Conservation (phyloP, 2,113 vertebrate species). For the Dolichotis patagonum region DNA sequence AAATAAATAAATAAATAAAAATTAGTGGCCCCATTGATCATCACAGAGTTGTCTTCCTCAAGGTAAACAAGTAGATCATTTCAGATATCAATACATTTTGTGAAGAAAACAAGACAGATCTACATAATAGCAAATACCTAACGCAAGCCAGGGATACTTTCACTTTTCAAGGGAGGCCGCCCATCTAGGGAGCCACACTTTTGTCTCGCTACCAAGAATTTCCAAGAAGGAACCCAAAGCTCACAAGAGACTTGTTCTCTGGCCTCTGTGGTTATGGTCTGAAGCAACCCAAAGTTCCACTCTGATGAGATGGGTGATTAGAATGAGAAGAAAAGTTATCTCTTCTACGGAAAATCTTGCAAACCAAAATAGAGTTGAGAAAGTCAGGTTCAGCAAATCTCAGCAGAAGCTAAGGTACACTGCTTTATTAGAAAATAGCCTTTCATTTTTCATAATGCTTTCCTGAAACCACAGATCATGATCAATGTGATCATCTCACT, state of each 20-base stretch:
- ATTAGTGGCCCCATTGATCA: neutral
- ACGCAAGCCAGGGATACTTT: neutral
- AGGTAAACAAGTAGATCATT: neutral
- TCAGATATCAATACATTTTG: neutral
- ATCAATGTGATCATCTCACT: neutral
- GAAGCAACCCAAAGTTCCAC: neutral
- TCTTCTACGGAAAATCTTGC: slow-evolving; percentile 63
- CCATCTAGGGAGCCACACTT: too few species aligned
- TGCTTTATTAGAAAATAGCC: slow-evolving; percentile 29
- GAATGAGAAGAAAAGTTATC: neutral
- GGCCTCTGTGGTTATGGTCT: neutral
- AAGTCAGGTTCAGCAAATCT: neutral
- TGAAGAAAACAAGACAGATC: neutral
- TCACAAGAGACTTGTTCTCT: neutral
- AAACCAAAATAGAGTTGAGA: slow-evolving; percentile 10
- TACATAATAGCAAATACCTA: neutral
- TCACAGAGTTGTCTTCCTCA: neutral
- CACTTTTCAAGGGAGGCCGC: neutral
- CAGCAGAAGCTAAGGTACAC: neutral
- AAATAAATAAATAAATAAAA: too few species aligned
- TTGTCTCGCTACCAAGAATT: neutral
- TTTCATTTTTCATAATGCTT: neutral
- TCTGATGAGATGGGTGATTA: neutral
- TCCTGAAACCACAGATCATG: neutral
- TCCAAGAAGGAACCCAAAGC: neutral